Conservation (phyloP, 2,113 vertebrate species). For the Brienomyrus longianalis region DNA sequence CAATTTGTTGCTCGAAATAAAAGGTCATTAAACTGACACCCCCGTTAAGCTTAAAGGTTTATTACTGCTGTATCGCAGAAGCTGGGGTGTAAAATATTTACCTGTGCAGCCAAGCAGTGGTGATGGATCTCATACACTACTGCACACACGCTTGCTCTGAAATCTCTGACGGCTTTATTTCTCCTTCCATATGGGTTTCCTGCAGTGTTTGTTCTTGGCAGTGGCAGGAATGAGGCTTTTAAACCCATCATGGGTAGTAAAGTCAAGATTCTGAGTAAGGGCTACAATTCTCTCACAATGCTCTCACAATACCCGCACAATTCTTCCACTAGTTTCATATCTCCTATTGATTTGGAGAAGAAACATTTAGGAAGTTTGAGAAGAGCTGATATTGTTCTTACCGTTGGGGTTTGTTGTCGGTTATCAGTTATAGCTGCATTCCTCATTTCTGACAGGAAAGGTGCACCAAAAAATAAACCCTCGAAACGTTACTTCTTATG, state of each 20-base stretch:
- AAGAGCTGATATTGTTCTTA: background rate
- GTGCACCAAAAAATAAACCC: background rate
- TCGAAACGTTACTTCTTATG: background rate
- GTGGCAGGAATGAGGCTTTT: background rate
- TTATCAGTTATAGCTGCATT: background rate
- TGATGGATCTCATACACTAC: background rate
- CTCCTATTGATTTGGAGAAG: background rate
- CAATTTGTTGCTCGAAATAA: background rate
- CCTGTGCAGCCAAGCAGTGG: background rate
- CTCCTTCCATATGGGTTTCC: background rate
- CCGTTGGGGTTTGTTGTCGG: background rate
- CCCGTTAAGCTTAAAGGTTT: background rate
- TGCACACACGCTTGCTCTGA: background rate
- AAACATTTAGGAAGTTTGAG: background rate
- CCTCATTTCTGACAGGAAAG: background rate
- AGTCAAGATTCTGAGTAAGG: background rate
- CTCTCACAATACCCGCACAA: background rate
- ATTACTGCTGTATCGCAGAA: background rate
- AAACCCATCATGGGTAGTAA: background rate
- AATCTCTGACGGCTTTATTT: background rate
- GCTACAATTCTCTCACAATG: background rate
- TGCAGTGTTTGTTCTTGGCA: background rate
- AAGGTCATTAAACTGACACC: constrained; percentile 9
- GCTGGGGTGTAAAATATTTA: background rate
- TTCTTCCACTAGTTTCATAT: background rate